Evolutionary conservation across 2,113 vertebrate genomes (phyloP), one percentile per base, ranked within the genome.

Genomic region (Terrapene triunguis): DNA sequence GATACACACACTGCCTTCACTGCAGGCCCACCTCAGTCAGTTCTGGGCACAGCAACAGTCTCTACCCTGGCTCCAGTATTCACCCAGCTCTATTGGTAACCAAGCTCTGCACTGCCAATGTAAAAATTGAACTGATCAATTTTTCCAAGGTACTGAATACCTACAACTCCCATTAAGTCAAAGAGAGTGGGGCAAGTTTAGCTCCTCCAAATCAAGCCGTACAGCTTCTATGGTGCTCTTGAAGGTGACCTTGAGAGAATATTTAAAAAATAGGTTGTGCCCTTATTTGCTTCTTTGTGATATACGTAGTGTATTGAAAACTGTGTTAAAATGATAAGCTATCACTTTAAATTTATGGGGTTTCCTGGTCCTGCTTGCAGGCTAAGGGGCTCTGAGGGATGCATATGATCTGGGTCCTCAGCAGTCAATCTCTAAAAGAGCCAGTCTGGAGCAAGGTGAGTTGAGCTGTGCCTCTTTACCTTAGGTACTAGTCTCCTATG

Each of bases 61-160:
- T 69, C 62, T 69, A 14, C 55, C 55, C 55, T 27, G 55, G 55
- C 16, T 69, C 9, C 84, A 25, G 0, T 88, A 93, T 92, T 82
- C 87, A 84, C 48, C 3, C 5, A 55, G 2, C 3, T 82, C 85
- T 42, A 69, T 48, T 19, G 1, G 72, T 91, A 76, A 59, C 10
- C 79, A 91, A 16, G 17, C 62, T 65, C 13, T 32, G 35, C 3
- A 48, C 3, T 25, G 9, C 6, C 2, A 84, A 21, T 24, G 0
- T 2, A 8, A 35, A 42, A 88, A 14, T 0, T 12, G 38, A 87
- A 4, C 0, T 0, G 0, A 0, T 38, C 17, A 86, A 5, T 80
- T 17, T 32, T 8, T 80, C 69, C 14, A 51, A 84, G 76, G 2
- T 57, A 55, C 12, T 76, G 21, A 48, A 29, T 92, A 93, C 0